Percentiles rank a stretch among this genome's conserved stretches.
Evolutionary conservation across 2,888 invertebrate genomes (phyloP).

Genomic region (Gastrophysa polygoni): DNA sequence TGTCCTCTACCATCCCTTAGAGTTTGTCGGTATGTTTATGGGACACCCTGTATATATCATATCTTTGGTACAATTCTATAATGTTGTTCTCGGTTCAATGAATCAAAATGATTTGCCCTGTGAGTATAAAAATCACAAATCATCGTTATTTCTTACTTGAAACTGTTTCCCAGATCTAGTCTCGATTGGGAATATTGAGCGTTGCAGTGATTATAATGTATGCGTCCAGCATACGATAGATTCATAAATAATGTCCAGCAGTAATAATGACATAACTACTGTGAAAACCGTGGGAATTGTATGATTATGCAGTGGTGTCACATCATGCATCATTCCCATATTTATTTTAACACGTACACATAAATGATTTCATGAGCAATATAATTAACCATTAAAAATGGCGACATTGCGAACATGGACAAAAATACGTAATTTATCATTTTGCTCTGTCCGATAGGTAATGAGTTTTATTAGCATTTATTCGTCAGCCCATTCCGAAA

Average conservation of each 20-base stretch:
- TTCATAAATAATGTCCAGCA: not conserved
- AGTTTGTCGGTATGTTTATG: too few species aligned
- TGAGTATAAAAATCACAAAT: too few species aligned
- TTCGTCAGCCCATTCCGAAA: too few species aligned
- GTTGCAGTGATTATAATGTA: not conserved
- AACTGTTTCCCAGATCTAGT: not conserved
- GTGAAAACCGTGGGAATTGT: not conserved
- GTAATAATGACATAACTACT: not conserved
- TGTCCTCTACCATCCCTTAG: too few species aligned
- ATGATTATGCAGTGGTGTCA: not conserved
- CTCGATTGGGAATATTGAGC: not conserved
- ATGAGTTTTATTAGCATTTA: too few species aligned
- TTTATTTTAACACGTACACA: not conserved
- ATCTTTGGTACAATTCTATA: too few species aligned
- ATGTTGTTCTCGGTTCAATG: too few species aligned
- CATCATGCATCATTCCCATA: not conserved
- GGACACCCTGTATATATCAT: too few species aligned
- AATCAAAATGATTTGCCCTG: too few species aligned
- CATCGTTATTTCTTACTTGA: too few species aligned
- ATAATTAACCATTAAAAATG: not conserved
- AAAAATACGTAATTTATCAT: not conserved
- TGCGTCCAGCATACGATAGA: not conserved
- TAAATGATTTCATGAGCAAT: not conserved
- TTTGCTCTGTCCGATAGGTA: not conserved
- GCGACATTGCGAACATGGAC: not conserved